Base-by-base conservation (phyloP, 2,888 invertebrate species). In the Drosophila anomelani region DNA sequence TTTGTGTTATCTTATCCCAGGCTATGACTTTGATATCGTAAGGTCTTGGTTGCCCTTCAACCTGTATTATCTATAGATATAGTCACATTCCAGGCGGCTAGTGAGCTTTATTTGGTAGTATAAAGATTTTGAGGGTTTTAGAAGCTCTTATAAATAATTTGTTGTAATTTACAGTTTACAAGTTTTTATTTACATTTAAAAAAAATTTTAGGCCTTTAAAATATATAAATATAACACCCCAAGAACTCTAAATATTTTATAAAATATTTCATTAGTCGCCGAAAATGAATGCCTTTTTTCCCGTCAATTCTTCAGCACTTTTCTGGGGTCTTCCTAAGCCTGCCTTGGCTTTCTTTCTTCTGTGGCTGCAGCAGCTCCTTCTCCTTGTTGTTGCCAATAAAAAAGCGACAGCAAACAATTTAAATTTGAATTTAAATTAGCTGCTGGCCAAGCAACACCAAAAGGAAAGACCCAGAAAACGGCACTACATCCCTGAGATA, bases 381-480 rank as follows among this genome's bases (percentile, higher is more conserved):
- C 5, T 63, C 7, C 32, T 34, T 3, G 4, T 51, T 15, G 71
- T 67, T 75, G 81, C 68, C 83, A 83, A 88, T 85, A 77, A 82
- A 76, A 76, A 77, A 47, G 51, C 71, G 79, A 71, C 71, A 77
- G 75, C 75, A 79, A 88, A 80, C 75, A 85, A 85, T 89, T 89
- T 87, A 75, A 78, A 85, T 85, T 85, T 85, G 88, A 87, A 85
- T 89, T 87, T 82, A 89, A 85, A 85, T 89, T 89, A 85, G 89
- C 81, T 71, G 66, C 80, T 57, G 76, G 66, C 46, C 70, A 78
- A 78, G 67, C 83, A 78, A 75, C 78, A 80, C 20, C 51, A 41
- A 17, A 43, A 26, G 10, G 23, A 17, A 55, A 71, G 29, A 49
- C 10, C 5, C 13, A 41, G 26, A 51, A 59, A 12, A 12, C n/a